Evolutionary conservation across 2,113 vertebrate genomes (phyloP).

Genomic region (Phyllostomus discolor): DNA sequence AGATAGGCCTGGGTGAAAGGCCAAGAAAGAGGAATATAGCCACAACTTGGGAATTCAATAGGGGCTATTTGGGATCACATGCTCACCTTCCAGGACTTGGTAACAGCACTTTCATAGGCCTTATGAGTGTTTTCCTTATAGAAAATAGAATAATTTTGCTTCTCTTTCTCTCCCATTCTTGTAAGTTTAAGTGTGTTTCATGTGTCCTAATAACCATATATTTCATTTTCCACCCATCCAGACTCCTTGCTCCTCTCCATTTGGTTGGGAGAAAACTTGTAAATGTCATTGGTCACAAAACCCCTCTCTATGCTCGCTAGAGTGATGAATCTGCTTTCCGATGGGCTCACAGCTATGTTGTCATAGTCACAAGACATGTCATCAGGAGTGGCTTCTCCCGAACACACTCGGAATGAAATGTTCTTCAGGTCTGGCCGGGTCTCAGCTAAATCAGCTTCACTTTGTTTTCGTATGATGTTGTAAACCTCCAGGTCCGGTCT

Average conservation of each 20-base stretch:
- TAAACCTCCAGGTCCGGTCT: constrained; percentile 88
- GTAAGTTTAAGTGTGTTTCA: neutral
- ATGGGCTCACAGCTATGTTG: constrained; percentile 73
- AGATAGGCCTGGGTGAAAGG: neutral
- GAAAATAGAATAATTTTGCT: neutral
- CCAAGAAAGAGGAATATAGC: neutral
- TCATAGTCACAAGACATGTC: constrained; percentile 81
- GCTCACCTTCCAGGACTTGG: neutral
- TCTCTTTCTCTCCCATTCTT: neutral
- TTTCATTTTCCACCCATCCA: constrained; percentile 97
- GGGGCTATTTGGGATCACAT: neutral
- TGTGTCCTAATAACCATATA: constrained; percentile 87
- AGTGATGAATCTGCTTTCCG: constrained; percentile 85
- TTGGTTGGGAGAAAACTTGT: constrained; percentile 84
- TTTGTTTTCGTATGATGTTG: constrained; percentile 89
- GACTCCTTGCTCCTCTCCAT: constrained; percentile 78
- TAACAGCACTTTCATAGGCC: neutral
- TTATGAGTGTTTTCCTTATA: neutral
- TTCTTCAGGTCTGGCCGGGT: constrained; percentile 88
- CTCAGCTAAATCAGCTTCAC: constrained; percentile 88
- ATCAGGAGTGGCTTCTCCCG: constrained; percentile 65
- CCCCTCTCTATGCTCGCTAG: constrained; percentile 87
- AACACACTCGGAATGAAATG: constrained; percentile 89
- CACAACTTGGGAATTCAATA: neutral
- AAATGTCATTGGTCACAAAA: constrained; percentile 95